Evolutionary conservation across 1,140 invertebrate species (phyloP), one percentile per base, ranked within the genome.

Genomic region (Triops cancriformis): DNA sequence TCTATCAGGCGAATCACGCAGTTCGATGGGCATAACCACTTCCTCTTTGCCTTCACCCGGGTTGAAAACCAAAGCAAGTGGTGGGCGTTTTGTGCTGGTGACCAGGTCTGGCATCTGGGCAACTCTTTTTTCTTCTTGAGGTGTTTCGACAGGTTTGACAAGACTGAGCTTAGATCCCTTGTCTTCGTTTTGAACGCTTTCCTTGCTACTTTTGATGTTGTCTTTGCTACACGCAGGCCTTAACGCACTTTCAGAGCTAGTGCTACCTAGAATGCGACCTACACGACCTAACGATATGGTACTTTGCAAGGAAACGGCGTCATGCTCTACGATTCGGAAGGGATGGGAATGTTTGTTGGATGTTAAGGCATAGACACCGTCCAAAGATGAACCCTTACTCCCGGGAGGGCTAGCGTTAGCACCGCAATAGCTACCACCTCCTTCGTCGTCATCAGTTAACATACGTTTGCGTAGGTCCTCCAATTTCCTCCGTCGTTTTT

Each of bases 21-120:
- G 89, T 86, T 97, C 97, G 77, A 95, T 95, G 85, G 95, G 97
- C 74, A 94, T 93, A 79, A 98, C 94, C 80, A 98, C 92, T 86
- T 98, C 95, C 28, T 95, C 95, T 23, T 23, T 64, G n/a, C 51
- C 51, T 11, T 64, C 18, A 18, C 51, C 51, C 10, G 51, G 51
- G 23, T 64, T 64, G 51, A 64, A 64, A 64, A 64, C n/a, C 26
- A 31, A 11, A 27, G 73, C 27, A 23, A n/a, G 27, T 43, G 27
- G 73, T 26, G 27, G 51, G 10, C 76, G 26, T 28, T 73, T 37
- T 28, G 76, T 64, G 26, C 75, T 77, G 26, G 37, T 43, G 12
- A 7, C 31, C 41, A 43, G 76, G 18, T 31, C 42, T 31, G 27
- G 72, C 27, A 45, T 28, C n/a, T 77, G 79, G 72, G 23, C 73